Evolutionary conservation across 2,113 vertebrate species (phyloP).

Genomic region (Actenoides hombroni): DNA sequence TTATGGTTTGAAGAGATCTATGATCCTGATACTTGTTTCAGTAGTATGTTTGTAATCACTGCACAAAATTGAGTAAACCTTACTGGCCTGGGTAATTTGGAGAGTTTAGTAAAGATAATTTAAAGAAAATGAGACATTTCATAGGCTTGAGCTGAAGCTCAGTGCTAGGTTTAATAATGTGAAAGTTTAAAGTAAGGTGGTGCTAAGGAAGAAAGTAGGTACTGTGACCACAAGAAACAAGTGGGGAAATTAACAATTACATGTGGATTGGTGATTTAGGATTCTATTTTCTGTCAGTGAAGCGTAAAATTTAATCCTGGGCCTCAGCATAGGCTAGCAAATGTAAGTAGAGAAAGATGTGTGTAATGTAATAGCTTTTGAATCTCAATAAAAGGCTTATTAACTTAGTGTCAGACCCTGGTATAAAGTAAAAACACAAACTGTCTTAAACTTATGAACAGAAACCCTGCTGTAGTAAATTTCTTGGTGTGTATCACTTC

Average conservation of each 20-base stretch:
- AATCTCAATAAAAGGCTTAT: slow-evolving; percentile 46
- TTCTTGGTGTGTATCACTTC: neutral
- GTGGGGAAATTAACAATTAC: slow-evolving; percentile 37
- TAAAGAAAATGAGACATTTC: neutral
- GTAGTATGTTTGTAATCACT: neutral
- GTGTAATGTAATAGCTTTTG: slow-evolving; percentile 59
- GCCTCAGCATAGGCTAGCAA: slow-evolving; percentile 7
- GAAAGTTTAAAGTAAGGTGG: neutral
- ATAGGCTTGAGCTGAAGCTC: neutral
- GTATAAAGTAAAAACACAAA: neutral
- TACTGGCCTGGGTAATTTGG: neutral
- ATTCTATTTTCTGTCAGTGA: slow-evolving; percentile 65
- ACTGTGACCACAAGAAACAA: slow-evolving; percentile 18
- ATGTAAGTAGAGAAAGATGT: slow-evolving; percentile 41
- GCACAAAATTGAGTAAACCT: neutral
- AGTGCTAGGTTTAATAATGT: neutral
- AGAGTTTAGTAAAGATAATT: neutral
- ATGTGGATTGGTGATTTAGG: slow-evolving; percentile 37
- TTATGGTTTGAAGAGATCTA: neutral
- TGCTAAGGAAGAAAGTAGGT: neutral
- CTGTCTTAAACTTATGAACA: neutral
- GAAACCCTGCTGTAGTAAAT: neutral
- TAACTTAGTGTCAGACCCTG: slow-evolving; percentile 4
- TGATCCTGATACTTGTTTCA: neutral
- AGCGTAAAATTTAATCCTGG: slow-evolving; percentile 68